Evolutionary conservation across 2,888 invertebrate species (phyloP), one percentile per base, ranked within the genome.

Genomic region (Rhamphomyia laevipes): DNA sequence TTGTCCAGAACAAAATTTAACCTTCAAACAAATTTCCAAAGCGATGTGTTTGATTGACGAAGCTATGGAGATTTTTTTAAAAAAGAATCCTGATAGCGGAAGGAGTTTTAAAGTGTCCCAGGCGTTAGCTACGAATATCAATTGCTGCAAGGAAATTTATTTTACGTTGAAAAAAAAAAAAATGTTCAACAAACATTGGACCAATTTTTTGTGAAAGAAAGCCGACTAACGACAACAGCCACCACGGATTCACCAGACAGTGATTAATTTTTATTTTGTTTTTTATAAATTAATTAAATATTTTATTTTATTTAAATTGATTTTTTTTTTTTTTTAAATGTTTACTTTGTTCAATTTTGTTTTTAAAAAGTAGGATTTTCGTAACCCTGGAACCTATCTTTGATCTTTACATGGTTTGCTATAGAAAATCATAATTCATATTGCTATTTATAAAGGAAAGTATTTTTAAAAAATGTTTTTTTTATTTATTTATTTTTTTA

Each of bases 61-160:
- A 44, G 35, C 45, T 44, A 33, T 44, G 44, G 44, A 44, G 17
- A 44, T 44, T 44, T 44, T 44, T 44, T 44, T 21, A 33, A 42
- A 47, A 23, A 42, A 47, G 16, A 42, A 33, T 47, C 42, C 47
- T 43, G 38, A 47, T 35, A 27, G 31, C 21, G 52, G 35, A 47
- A 48, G 46, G 21, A 47, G 52, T 48, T 49, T 47, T 42, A 45
- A 50, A 43, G 47, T 51, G 38, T 51, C 23, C 41, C 44, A 47
- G 21, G 47, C 47, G 41, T 15, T 50, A 47, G 50, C 43, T 43
- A 47, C 43, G 18, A 44, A 47, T 47, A 50, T 47, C 37, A 50
- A 47, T 47, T 47, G 50, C 44, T 50, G 47, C 40, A 50, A 50
- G 44, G 50, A 47, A 47, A 50, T 50, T 50, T 47, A 47, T 43